phyloP scores from a whole-genome alignment of 2,113 vertebrate genomes.

The Podilymbus podiceps region DNA sequence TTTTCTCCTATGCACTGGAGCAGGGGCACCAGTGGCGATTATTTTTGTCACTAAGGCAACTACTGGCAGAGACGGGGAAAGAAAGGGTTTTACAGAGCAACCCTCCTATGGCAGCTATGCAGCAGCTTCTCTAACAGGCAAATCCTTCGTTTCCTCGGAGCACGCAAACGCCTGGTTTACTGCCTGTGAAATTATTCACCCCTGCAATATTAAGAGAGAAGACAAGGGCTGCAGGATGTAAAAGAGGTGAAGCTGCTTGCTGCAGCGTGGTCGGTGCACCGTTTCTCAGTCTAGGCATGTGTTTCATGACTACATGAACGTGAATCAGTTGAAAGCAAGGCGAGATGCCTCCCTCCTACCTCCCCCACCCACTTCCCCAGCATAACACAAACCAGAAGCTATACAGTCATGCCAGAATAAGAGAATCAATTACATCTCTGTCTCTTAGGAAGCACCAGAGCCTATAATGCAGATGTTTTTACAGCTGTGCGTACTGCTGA shows the following conservation, averaged over 20 bases:
- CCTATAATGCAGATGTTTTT: slow-evolving; percentile 59
- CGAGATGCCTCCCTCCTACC: slow-evolving; percentile 14
- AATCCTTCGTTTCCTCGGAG: neutral
- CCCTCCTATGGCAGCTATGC: neutral
- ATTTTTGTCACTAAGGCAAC: slow-evolving; percentile 64
- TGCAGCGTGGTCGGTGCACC: neutral
- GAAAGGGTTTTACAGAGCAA: neutral
- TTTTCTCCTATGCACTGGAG: neutral
- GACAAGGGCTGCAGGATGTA: neutral
- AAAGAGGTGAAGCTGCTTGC: neutral
- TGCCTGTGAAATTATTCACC: neutral
- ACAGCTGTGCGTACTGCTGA: slow-evolving; percentile 41
- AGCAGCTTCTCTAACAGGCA: neutral
- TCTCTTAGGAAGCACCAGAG: slow-evolving; percentile 26
- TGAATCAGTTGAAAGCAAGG: slow-evolving; percentile 6
- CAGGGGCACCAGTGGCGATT: neutral
- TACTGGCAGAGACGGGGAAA: neutral
- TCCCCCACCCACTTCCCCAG: neutral
- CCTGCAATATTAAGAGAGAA: neutral
- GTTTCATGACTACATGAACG: neutral
- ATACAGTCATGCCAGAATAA: neutral
- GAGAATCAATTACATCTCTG: slow-evolving; percentile 25
- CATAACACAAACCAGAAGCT: slow-evolving; percentile 59
- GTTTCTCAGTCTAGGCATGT: neutral
- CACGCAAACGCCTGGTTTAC: neutral